Evolutionary conservation across 2,113 vertebrate species (phyloP).

Genomic region (Theristicus caerulescens): DNA sequence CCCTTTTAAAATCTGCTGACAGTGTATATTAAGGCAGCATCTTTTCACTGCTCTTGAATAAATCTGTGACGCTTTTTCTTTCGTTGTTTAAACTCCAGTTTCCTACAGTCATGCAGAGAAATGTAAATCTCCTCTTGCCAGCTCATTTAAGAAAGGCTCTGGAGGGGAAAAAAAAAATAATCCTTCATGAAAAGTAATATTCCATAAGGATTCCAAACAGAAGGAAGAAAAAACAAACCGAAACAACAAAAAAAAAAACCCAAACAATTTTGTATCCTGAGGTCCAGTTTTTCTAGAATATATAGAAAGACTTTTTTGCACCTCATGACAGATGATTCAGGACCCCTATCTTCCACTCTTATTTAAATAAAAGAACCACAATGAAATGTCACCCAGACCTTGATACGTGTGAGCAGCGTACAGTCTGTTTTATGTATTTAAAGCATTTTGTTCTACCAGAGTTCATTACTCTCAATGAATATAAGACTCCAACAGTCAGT

Average conservation of each 20-base stretch:
- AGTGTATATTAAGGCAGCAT: not conserved
- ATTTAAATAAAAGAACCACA: not conserved
- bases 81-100: not conserved
- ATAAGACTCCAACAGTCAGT: not conserved
- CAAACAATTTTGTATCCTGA: not conserved
- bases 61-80: not conserved
- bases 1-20: not conserved
- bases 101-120: not conserved
- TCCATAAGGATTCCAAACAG: not conserved
- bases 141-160: not conserved
- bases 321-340: not conserved
- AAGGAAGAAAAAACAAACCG: not conserved
- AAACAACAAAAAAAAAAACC: not conserved
- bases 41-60: not conserved
- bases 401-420: rapidly evolving
- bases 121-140: constrained; percentile 6
- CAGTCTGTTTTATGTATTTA: not conserved
- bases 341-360: not conserved
- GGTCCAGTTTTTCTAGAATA: not conserved
- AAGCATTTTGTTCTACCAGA: not conserved
- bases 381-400: not conserved
- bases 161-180: not conserved
- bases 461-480: constrained; percentile 19
- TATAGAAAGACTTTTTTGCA: not conserved
- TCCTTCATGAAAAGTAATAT: not conserved